These are phyloP conservation scores for Venturia canescens DNA, from an alignment of 1,140 invertebrate genomes.

Conservation along the genomic window DNA sequence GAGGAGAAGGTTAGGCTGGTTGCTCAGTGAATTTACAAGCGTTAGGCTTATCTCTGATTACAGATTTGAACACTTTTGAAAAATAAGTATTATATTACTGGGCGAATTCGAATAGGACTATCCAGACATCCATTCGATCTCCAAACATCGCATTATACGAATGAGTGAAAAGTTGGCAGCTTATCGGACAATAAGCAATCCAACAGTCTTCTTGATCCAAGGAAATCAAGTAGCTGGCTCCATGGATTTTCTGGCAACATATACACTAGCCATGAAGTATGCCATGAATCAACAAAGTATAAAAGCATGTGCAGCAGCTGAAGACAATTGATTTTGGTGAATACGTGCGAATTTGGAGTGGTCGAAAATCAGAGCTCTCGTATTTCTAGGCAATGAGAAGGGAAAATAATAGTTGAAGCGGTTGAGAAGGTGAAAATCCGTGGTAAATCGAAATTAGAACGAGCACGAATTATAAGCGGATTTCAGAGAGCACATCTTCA, in stretches of 20 bases:
- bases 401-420: background rate
- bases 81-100: too few relatives aligned
- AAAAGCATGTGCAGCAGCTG: background rate
- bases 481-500: conserved; percentile 41
- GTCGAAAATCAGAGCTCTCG: conserved; percentile 20
- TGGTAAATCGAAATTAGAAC: conserved; percentile 11
- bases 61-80: too few relatives aligned
- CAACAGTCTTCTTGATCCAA: too few relatives aligned
- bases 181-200: too few relatives aligned
- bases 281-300: too few relatives aligned
- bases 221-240: background rate
- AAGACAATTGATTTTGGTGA: background rate
- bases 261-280: too few relatives aligned
- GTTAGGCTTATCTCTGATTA: too few relatives aligned
- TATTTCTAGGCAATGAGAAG: background rate
- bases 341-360: background rate
- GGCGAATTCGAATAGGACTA: too few relatives aligned
- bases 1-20: background rate
- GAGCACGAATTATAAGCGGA: conserved; percentile 41
- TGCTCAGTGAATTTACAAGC: too few relatives aligned
- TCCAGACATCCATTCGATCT: too few relatives aligned
- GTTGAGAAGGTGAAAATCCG: conserved; percentile 21
- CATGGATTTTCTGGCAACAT: conserved; percentile 25
- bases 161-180: too few relatives aligned
- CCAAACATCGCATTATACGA: too few relatives aligned